A percentile compares a stretch with the other conserved stretches of the same genome.
Evolutionary conservation across 1,140 invertebrate genomes (phyloP).

Genomic region (Microplitis demolitor): DNA sequence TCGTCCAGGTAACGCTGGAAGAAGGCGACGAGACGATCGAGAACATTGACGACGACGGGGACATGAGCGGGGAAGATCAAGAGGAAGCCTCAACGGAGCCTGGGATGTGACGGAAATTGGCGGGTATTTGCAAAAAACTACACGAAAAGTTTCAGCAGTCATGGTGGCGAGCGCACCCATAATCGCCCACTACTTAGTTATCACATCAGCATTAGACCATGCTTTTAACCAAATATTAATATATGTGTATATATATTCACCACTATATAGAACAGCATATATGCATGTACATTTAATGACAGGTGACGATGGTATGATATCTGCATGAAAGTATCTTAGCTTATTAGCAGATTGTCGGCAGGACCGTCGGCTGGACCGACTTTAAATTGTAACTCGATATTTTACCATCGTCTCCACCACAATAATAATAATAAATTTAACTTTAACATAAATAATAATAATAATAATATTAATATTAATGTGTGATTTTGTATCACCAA

Average conservation of each 20-base stretch:
- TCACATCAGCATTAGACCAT: not conserved
- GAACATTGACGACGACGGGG: conserved; percentile 52
- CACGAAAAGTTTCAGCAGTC: conserved; percentile 79
- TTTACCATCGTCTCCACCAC: not conserved
- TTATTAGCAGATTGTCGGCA: conserved; percentile 14
- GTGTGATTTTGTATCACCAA: not conserved
- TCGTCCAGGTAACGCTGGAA: conserved; percentile 79
- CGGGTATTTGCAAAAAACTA: conserved; percentile 82
- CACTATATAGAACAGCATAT: not conserved
- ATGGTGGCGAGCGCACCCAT: conserved; percentile 76
- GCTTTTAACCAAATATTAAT: no score
- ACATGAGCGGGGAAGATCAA: conserved; percentile 48
- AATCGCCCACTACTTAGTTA: conserved; percentile 38
- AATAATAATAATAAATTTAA: not conserved
- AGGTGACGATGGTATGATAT: no score
- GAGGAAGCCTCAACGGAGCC: conserved; percentile 62
- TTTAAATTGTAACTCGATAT: not conserved
- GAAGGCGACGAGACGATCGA: conserved; percentile 76
- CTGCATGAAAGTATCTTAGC: not conserved
- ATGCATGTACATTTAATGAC: not conserved
- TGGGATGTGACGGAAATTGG: conserved; percentile 87
- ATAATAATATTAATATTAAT: not conserved
- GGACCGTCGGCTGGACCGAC: conserved; percentile 11
- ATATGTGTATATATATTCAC: no score
- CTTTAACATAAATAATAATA: not conserved